A percentile compares a stretch with the other conserved stretches of the same genome.
Evolutionary conservation across 2,797 vertebrate genomes (phyloP).

Genomic region (Rhinoraja longicauda): DNA sequence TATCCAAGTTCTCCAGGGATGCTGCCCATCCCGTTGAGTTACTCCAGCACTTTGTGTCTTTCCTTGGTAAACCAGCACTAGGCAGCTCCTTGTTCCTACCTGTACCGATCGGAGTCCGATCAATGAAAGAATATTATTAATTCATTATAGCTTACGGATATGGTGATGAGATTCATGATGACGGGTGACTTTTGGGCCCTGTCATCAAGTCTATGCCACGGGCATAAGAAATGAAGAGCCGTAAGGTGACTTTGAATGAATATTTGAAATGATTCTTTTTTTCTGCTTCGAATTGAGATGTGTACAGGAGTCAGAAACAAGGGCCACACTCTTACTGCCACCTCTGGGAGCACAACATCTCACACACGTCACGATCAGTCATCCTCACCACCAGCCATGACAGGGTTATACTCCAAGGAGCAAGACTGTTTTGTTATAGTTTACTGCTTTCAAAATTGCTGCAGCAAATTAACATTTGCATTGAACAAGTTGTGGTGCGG

Average conservation of each 20-base stretch:
- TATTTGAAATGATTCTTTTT: conserved; percentile 4
- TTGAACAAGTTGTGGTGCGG: background rate
- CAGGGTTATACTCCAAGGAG: background rate
- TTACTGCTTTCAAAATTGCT: conserved; percentile 2
- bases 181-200: background rate
- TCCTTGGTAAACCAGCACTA: too few relatives aligned
- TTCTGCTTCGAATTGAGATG: background rate
- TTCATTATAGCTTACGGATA: background rate
- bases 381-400: background rate
- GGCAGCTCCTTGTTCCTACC: too few relatives aligned
- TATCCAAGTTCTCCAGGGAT: too few relatives aligned
- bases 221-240: background rate
- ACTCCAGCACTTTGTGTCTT: too few relatives aligned
- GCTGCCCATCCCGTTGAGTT: too few relatives aligned
- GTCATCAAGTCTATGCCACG: too few relatives aligned
- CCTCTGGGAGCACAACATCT: background rate
- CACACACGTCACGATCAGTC: background rate
- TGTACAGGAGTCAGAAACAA: background rate
- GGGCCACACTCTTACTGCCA: background rate
- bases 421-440: too few relatives aligned
- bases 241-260: conserved; percentile 34
- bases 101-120: too few relatives aligned
- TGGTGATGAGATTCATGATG: background rate
- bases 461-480: background rate
- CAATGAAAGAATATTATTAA: background rate